These are phyloP conservation scores for Oegoconia quadripuncta DNA, from an alignment of 2,888 invertebrate genomes.

Conservation along the genomic window DNA sequence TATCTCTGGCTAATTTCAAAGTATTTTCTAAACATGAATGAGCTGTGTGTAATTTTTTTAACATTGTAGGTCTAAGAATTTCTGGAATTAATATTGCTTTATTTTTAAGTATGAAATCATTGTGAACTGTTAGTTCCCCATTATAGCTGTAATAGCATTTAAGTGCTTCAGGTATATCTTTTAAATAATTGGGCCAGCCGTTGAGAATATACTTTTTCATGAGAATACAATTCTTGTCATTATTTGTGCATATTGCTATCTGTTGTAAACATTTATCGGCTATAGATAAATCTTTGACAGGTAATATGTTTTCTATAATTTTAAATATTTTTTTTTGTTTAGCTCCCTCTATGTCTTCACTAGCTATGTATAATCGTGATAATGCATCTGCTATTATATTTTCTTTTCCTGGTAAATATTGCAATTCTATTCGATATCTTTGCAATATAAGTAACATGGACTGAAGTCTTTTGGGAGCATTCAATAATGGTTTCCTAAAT, in stretches of 20 bases:
- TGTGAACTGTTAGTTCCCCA: too few relatives aligned
- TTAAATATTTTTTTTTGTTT: background rate
- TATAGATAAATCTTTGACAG: background rate
- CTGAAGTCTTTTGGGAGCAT: constrained; percentile 4
- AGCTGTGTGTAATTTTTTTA: constrained; percentile 1
- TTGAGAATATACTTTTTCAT: background rate
- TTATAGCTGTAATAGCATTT: too few relatives aligned
- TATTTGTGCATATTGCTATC: background rate
- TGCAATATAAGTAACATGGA: constrained; percentile 1
- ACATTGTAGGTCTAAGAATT: background rate
- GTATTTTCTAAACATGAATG: constrained; percentile 4
- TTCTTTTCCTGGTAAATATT: constrained; percentile 2
- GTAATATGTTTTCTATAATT: background rate
- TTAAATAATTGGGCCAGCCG: too few relatives aligned
- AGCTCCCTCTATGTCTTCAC: background rate
- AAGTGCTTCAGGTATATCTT: too few relatives aligned
- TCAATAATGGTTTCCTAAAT: constrained; percentile 7
- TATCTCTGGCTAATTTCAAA: constrained; percentile 1
- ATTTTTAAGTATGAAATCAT: constrained; percentile 1
- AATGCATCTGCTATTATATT: constrained; percentile 2
- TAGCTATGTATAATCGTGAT: background rate
- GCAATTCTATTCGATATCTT: background rate
- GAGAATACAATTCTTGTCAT: background rate
- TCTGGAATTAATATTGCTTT: constrained; percentile 3
- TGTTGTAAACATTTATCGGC: background rate